These are phyloP conservation scores for Nephrotoma appendiculata DNA, from an alignment of 2,888 invertebrate species.

Conservation along the genomic window DNA sequence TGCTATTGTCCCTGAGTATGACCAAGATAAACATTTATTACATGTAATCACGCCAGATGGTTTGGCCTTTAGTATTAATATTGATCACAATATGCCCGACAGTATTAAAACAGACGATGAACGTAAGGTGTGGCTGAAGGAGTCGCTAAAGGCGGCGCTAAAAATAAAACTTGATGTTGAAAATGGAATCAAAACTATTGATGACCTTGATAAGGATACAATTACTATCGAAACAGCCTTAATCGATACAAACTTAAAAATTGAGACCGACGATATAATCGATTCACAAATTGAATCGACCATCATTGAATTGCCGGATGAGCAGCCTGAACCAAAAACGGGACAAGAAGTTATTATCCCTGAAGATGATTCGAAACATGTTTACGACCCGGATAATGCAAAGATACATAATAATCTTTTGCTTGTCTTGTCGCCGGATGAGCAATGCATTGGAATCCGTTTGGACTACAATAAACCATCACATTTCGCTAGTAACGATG, in stretches of 20 bases:
- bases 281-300: not conserved
- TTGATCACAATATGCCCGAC: constrained; percentile 44
- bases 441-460: constrained; percentile 51
- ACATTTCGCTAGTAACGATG: constrained; percentile 42
- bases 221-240: not conserved
- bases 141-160: constrained; percentile 44
- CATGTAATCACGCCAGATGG: constrained; percentile 38
- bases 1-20: not conserved
- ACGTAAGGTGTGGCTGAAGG: constrained; percentile 47
- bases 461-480: constrained; percentile 44
- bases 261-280: not conserved
- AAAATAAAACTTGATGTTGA: constrained; percentile 46
- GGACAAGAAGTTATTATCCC: not conserved
- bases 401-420: constrained; percentile 34
- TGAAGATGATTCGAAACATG: not conserved
- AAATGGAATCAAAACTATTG: constrained; percentile 42
- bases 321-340: not conserved
- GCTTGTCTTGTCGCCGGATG: constrained; percentile 44
- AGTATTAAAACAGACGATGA: constrained; percentile 43
- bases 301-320: not conserved
- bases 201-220: constrained; percentile 15
- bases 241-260: not conserved
- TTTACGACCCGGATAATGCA: not conserved
- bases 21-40: not conserved
- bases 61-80: constrained; percentile 49